phyloP scores from a whole-genome alignment of 2,113 vertebrate genomes.

The Columba livia region DNA sequence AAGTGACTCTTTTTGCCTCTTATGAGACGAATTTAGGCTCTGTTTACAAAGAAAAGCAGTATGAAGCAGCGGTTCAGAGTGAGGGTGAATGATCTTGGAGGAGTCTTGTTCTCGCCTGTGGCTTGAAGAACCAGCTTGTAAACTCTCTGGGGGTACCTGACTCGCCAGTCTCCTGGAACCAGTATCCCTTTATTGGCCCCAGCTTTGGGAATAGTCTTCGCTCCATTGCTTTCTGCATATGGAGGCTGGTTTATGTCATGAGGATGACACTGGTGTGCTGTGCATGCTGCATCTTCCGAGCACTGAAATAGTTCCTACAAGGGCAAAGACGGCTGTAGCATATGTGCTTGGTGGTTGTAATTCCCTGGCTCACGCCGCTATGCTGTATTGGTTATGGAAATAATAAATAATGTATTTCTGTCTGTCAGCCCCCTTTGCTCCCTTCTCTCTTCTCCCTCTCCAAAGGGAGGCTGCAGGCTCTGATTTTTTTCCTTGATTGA shows the following conservation, averaged over 20 bases:
- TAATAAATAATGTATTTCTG: constrained; percentile 20
- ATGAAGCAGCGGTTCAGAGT: neutral
- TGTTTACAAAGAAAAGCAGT: constrained; percentile 22
- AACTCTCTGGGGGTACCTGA: neutral
- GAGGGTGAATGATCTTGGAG: neutral
- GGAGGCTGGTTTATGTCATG: neutral
- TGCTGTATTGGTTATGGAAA: neutral
- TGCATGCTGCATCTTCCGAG: neutral
- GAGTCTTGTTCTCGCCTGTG: neutral
- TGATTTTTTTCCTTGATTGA: constrained; percentile 9
- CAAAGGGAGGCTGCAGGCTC: neutral
- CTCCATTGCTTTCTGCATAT: neutral
- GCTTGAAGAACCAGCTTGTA: neutral
- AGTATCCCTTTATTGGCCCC: neutral
- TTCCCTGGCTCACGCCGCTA: neutral
- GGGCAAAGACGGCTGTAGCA: neutral
- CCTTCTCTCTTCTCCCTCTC: neutral
- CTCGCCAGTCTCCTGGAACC: neutral
- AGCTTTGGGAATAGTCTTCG: neutral
- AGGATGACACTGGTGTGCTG: neutral
- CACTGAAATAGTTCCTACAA: neutral
- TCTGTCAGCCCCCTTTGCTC: neutral
- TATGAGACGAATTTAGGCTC: constrained; percentile 16
- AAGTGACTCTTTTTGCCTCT: neutral
- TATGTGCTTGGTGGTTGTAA: neutral